phyloP scores from a whole-genome alignment of 2,797 vertebrate genomes.

The Aplochiton taeniatus region DNA sequence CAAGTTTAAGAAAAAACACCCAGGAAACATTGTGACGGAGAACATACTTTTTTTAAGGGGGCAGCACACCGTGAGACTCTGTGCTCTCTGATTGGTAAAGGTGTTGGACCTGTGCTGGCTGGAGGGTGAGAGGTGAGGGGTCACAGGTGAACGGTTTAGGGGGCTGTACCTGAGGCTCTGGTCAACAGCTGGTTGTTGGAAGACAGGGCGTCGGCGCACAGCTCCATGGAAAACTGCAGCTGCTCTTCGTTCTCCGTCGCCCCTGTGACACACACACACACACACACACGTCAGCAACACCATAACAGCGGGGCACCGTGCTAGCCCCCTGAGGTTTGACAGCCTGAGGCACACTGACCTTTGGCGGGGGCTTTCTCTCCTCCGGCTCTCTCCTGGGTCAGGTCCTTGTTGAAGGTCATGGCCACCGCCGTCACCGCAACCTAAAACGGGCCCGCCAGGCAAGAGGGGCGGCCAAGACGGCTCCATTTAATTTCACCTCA shows the following conservation, averaged over 20 bases:
- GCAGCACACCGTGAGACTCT: too few species aligned
- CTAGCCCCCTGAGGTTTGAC: background rate
- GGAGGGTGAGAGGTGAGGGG: conserved; percentile 6
- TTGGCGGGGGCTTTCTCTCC: conserved; percentile 81
- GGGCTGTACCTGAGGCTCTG: conserved; percentile 81
- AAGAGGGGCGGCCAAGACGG: background rate
- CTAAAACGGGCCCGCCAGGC: conserved; percentile 60
- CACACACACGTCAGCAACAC: conserved; percentile 8
- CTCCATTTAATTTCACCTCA: too few species aligned
- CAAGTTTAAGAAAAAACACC: too few species aligned
- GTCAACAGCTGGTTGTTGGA: conserved; percentile 77
- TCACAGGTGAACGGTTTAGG: background rate
- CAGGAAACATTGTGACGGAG: too few species aligned
- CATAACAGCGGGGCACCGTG: background rate
- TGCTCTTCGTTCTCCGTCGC: conserved; percentile 90
- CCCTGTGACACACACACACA: conserved; percentile 60
- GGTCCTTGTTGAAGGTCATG: conserved; percentile 94
- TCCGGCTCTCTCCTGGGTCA: conserved; percentile 78
- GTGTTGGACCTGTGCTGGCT: too few species aligned
- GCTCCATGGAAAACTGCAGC: conserved; percentile 92
- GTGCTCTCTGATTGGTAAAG: too few species aligned
- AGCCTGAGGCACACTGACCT: conserved; percentile 71
- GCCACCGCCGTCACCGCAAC: conserved; percentile 96
- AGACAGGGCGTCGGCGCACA: conserved; percentile 83
- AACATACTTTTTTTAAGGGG: too few species aligned